phyloP scores from a whole-genome alignment of 2,888 invertebrate species.

The Netelia melanura region DNA sequence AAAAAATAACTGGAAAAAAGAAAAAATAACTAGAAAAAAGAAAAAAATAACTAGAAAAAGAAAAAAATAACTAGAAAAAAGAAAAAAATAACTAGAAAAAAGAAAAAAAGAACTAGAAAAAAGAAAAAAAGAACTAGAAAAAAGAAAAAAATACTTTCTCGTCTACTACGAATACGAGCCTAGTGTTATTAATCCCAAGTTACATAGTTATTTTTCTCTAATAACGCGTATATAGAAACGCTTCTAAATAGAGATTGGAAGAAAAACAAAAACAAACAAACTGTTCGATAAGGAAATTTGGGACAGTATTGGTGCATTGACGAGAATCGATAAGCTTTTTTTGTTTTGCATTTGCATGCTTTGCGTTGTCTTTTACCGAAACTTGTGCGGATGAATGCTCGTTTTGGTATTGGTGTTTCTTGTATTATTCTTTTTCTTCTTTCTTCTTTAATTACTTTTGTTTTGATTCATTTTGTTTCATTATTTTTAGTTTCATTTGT shows the following conservation, averaged over 20 bases:
- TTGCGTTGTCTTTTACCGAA: conserved; percentile 12
- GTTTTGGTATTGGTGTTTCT: neutral
- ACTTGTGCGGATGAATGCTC: conserved; percentile 5
- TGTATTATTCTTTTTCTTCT: neutral
- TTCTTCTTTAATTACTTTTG: neutral
- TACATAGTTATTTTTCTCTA: neutral
- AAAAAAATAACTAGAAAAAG: no score
- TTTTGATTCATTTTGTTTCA: no score
- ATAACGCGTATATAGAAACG: conserved; percentile 1
- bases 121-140: neutral
- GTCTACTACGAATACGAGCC: neutral
- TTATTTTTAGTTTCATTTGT: neutral
- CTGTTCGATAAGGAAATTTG: conserved; percentile 16
- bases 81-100: neutral
- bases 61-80: no score
- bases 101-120: neutral
- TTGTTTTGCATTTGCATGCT: neutral
- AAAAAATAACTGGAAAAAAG: neutral
- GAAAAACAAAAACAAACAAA: conserved; percentile 13
- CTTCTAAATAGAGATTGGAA: neutral
- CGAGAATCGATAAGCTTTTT: conserved; percentile 60
- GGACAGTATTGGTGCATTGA: conserved; percentile 63
- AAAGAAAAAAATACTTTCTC: neutral
- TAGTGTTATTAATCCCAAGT: neutral
- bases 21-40: neutral